Base-by-base conservation (phyloP, 2,113 vertebrate species). In the Ornithorhynchus anatinus region DNA sequence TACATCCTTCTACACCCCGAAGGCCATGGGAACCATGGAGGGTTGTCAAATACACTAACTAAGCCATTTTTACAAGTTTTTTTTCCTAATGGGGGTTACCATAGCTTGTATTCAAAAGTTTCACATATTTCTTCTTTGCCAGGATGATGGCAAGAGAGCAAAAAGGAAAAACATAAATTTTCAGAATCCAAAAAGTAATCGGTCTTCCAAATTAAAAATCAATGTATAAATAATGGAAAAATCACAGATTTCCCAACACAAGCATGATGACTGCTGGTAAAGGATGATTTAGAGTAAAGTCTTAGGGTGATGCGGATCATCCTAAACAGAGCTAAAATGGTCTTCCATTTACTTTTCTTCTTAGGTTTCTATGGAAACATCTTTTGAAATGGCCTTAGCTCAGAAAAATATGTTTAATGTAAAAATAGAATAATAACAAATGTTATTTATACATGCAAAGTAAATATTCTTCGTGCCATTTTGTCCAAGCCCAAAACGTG, bases 331-430 rank as follows among this genome's bases (percentile, higher is more conserved):
- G 32, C 8, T 75, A 77, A 57, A 84, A 80, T 57, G 39, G 76
- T 72, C 31, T 70, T 86, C 47, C 61, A 72, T 79, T 79, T 74
- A 57, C 64, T 82, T 86, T 89, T 82, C 65, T 77, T 75, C 48
- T 75, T 40, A 47, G 31, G 88, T 92, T 92, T 90, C 88, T 90
- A 92, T 88, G 88, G 88, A 90, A 90, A 93, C 88, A 71, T 47
- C 65, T 83, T 80, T 86, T 59, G 48, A 79, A 53, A 68, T 90
- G 44, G 39, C 57, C 51, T 82, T 47, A 84, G 36, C 36, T n/a
- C 47, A 68, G 67, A 73, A 83, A 51, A 53, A 50, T 80, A 81
- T 80, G 37, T 31, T 51, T 72, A 60, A 44, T 58, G 68, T 79
- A 86, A 82, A 89, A 88, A 81, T 51, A 79, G 70, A 80, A 83